Base-by-base conservation (phyloP, 2,888 invertebrate genomes). In the Chirona hameri region DNA sequence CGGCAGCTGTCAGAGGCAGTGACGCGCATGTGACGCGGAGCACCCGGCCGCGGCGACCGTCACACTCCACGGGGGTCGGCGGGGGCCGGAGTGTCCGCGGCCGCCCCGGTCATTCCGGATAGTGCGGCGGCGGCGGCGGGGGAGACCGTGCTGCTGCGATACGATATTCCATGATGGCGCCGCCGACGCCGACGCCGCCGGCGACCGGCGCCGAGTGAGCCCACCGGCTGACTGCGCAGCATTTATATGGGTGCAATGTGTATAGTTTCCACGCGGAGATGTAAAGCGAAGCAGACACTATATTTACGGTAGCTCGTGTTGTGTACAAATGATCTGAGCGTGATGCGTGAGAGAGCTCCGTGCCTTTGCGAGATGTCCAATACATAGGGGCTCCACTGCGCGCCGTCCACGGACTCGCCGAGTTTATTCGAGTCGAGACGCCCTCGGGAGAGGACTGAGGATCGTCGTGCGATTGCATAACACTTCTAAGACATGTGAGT, bases 371-470 rank as follows among this genome's bases (percentile, higher is more conserved):
- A 18, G 31, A 72, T 72, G 72, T 72, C 72, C 18, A 72, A 72
- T 72, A 72, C 27, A 72, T 27, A 0, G 65, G 27, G 27, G 27
- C 65, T 86, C 86, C 10, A 65, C 52, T 76, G 65, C 24, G 60
- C 52, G 52, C 52, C 52, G 52, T 52, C 52, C 52, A 52, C 39
- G 39, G 52, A 52, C 52, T 52, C 1, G 52, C 18, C 18, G 52
- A 52, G 52, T 52, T 52, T 52, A 18, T 15, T 52, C 2, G 39
- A 39, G 39, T 39, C 39, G 4, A 7, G 2, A 39, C 7, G 39
- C 39, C 39, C 2, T 39, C 39, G 39, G 39, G 39, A 39, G 39
- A 39, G 39, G 7, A 39, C 39, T 39, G 39, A 39, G 39, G 7
- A 39, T 39, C n/a, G 39, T 7, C 39, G 39, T 39, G 39, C 39